Evolutionary conservation across 2,113 vertebrate genomes (phyloP).

Genomic region (Apeltes quadracus): DNA sequence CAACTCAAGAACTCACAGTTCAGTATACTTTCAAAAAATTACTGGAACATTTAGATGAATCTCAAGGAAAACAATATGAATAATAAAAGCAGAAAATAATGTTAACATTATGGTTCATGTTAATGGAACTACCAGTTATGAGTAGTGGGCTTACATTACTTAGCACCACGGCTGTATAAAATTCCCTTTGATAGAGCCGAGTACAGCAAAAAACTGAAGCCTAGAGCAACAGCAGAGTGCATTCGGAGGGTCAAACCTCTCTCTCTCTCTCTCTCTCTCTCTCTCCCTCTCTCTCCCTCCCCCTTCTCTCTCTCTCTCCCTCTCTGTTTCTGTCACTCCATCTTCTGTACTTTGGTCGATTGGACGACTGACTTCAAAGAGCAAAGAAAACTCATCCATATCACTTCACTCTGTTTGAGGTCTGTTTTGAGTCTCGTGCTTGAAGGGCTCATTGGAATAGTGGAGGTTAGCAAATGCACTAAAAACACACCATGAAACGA

Average conservation of each 20-base stretch:
- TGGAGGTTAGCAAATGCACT: conserved; percentile 24
- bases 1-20: not conserved
- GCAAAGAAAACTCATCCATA: conserved; percentile 32
- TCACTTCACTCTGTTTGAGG: conserved; percentile 40
- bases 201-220: conserved; percentile 39
- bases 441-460: conserved; percentile 16
- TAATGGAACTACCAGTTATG: conserved; percentile 37
- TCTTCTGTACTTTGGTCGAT: not conserved
- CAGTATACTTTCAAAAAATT: not conserved
- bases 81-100: conserved; percentile 30
- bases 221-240: conserved; percentile 37
- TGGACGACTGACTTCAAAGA: conserved; percentile 18
- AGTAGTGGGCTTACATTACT: conserved; percentile 38
- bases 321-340: not conserved
- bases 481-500: conserved; percentile 10
- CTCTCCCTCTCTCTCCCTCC: not conserved
- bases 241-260: conserved; percentile 28
- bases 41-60: not conserved
- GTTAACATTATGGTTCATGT: conserved; percentile 9
- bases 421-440: conserved; percentile 22
- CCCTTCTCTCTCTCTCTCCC: conserved; percentile 3
- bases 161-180: conserved; percentile 31
- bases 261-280: not conserved
- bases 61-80: conserved; percentile 4
- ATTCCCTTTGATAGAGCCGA: conserved; percentile 45